Conservation (phyloP, 2,888 invertebrate genomes). For the Leucoma salicis region DNA sequence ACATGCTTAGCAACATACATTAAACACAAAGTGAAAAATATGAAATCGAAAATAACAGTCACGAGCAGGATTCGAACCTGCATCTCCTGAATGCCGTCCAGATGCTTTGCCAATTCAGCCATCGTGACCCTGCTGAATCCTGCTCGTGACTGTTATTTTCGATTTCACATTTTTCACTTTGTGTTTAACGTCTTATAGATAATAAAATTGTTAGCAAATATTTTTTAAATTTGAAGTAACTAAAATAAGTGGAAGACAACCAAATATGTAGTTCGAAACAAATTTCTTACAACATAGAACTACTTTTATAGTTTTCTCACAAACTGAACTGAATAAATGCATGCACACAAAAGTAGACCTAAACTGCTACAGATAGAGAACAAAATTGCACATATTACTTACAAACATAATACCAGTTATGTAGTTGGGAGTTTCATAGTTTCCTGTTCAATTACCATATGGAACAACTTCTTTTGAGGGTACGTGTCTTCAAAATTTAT, state of each 20-base stretch:
- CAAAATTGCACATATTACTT: conserved; percentile 5
- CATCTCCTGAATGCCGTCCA: no score
- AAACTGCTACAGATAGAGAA: background rate
- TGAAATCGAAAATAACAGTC: no score
- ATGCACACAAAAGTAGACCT: conserved; percentile 8
- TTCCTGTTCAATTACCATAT: conserved; percentile 25
- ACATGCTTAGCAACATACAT: no score
- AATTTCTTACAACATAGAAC: conserved; percentile 7
- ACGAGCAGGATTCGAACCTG: no score
- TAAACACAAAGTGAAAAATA: no score
- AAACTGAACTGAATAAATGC: conserved; percentile 7
- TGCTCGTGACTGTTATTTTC: no score
- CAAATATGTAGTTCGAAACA: conserved; percentile 1
- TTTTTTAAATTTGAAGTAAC: background rate
- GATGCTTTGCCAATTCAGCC: no score
- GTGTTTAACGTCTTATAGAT: no score
- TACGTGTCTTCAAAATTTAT: no score
- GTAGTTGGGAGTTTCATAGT: conserved; percentile 13
- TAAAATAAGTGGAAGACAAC: conserved; percentile 4
- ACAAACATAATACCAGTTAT: conserved; percentile 6
- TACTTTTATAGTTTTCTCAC: conserved; percentile 6
- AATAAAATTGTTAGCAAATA: no score
- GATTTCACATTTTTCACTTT: no score
- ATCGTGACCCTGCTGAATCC: no score
- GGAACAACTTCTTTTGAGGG: conserved; percentile 10